Evolutionary conservation across 2,797 vertebrate species (phyloP).

Genomic region (Poecilia gillii): DNA sequence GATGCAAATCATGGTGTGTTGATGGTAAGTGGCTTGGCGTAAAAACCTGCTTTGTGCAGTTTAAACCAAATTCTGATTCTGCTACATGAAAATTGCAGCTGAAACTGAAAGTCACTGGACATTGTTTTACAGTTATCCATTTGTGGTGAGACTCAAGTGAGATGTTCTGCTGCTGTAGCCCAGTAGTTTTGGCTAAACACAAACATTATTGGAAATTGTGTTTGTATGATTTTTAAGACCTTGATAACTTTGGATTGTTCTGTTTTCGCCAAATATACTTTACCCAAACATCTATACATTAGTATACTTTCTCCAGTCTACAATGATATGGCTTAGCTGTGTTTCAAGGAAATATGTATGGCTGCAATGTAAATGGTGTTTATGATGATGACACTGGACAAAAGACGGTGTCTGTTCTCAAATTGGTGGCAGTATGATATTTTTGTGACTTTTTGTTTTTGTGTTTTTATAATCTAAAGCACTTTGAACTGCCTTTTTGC

Average conservation of each 20-base stretch:
- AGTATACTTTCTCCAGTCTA: conserved; percentile 57
- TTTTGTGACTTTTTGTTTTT: too few relatives aligned
- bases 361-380: conserved; percentile 22
- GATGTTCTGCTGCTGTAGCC: neutral
- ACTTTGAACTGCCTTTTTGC: too few relatives aligned
- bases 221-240: conserved; percentile 51
- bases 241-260: conserved; percentile 63
- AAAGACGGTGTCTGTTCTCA: too few relatives aligned
- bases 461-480: too few relatives aligned
- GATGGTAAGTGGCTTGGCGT: too few relatives aligned
- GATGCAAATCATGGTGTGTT: neutral
- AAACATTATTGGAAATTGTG: neutral
- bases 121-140: neutral
- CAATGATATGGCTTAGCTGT: conserved; percentile 25
- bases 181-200: neutral
- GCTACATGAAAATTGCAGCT: neutral
- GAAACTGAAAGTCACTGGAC: neutral
- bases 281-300: conserved; percentile 70
- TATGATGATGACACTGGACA: too few relatives aligned
- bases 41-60: neutral
- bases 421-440: too few relatives aligned
- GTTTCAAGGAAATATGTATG: conserved; percentile 15
- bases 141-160: too few relatives aligned
- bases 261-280: conserved; percentile 51
- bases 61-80: neutral